These are phyloP conservation scores for Xestia xanthographa DNA, from an alignment of 2,888 invertebrate genomes.

Conservation along the genomic window DNA sequence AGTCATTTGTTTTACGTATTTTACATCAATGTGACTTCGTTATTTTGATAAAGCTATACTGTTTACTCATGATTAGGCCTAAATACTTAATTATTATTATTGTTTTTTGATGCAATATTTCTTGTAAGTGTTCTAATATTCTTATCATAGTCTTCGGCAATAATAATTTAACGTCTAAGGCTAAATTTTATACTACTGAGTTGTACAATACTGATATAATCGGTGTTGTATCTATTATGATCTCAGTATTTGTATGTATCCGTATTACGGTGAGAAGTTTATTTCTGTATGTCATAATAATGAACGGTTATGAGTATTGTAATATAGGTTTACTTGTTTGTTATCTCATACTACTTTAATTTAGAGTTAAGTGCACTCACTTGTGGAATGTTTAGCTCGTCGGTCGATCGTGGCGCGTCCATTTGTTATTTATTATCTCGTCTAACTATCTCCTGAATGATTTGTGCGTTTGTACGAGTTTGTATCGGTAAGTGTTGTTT, in stretches of 20 bases:
- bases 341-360: slow-evolving; percentile 54
- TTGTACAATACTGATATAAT: slow-evolving; percentile 72
- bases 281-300: slow-evolving; percentile 60
- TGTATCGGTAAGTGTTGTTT: slow-evolving; percentile 72
- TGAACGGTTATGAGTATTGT: slow-evolving; percentile 51
- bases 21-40: slow-evolving; percentile 52
- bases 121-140: slow-evolving; percentile 55
- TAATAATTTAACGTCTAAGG: slow-evolving; percentile 70
- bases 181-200: slow-evolving; percentile 66
- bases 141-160: slow-evolving; percentile 67
- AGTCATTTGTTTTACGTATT: slow-evolving; percentile 51
- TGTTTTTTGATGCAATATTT: slow-evolving; percentile 65
- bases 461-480: slow-evolving; percentile 68
- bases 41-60: slow-evolving; percentile 64
- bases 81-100: slow-evolving; percentile 64
- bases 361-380: slow-evolving; percentile 53
- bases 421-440: slow-evolving; percentile 64
- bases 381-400: slow-evolving; percentile 38
- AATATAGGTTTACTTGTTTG: slow-evolving; percentile 53
- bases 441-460: slow-evolving; percentile 57
- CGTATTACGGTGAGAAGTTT: slow-evolving; percentile 57
- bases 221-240: slow-evolving; percentile 74
- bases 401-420: slow-evolving; percentile 40
- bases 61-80: slow-evolving; percentile 65
- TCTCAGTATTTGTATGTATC: slow-evolving; percentile 74